Base-by-base conservation (phyloP, 2,113 vertebrate genomes). In the Lepus americanus region DNA sequence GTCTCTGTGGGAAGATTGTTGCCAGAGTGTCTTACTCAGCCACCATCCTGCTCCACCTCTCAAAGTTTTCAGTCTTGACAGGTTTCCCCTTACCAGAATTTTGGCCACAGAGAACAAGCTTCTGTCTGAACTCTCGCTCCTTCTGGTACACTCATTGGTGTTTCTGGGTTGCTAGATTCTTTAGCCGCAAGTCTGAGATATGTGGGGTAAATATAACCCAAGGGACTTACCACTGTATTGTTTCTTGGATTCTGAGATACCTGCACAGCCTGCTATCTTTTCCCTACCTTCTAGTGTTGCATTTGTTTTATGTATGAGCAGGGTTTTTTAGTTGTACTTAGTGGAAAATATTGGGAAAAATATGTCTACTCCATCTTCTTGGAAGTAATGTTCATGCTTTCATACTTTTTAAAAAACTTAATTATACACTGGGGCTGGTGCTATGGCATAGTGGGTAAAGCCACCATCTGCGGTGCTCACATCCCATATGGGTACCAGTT, bases 61-160 rank as follows among this genome's bases (percentile, higher is more conserved):
- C 55, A 59, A 82, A 78, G 13, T 66, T 64, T 92, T 90, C 82
- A 90, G 44, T 67, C 29, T 66, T 67, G 12, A 31, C 86, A 85
- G 51, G 39, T 23, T n/a, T 36, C 6, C 44, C 49, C 63, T 72
- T 93, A 76, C 5, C 86, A 61, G n/a, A 22, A 20, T 83, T 76
- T 74, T 80, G n/a, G 23, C 33, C 55, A 33, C 1, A 67, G 16
- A 80, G 22, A 70, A 12, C 51, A 92, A 39, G 16, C 19, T 89
- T 79, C 61, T 80, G 22, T 39, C 69, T 61, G 27, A 80, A 55
- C 12, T 61, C 44, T 7, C 1, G 6, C 44, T 53, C 51, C 49
- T 77, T 31, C 55, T 59, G 19, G 55, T 19, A 59, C 55, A 59
- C 6, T 5, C 61, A 23, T 3, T 59, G 44, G 1, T 73, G 51